A percentile compares a stretch with the other conserved stretches of the same genome.
Evolutionary conservation across 2,113 vertebrate genomes (phyloP).

Genomic region (Anoura caudifer): DNA sequence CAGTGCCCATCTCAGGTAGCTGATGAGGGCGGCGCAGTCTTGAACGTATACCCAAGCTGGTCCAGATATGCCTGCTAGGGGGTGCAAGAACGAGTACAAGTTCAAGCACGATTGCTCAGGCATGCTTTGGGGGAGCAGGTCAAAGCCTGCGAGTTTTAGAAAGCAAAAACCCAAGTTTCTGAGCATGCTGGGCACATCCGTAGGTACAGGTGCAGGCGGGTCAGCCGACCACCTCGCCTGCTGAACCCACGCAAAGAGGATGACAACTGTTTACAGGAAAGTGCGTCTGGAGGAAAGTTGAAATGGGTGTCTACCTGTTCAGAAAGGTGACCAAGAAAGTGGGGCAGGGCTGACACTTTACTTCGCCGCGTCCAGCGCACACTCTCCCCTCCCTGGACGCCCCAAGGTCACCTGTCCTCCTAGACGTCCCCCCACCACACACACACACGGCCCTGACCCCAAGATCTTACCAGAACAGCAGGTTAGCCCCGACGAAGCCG

Average conservation of each 20-base stretch:
- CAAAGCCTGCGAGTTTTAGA: not conserved
- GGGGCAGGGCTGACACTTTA: not conserved
- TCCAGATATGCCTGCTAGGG: not conserved
- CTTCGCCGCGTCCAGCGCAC: not conserved
- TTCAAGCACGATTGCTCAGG: not conserved
- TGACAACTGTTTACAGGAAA: not conserved
- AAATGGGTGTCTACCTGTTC: not conserved
- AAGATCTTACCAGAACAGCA: conserved; percentile 87
- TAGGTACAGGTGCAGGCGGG: not conserved
- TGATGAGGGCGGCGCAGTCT: not conserved
- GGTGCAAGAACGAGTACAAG: not conserved
- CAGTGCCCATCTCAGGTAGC: not conserved
- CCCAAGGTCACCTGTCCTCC: conserved; percentile 50
- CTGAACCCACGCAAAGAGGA: not conserved
- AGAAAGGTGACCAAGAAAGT: not conserved
- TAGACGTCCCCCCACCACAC: not conserved
- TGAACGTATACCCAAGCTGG: rapidly evolving
- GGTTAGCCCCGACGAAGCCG: conserved; percentile 86
- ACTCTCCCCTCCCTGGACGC: not conserved
- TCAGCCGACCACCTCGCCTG: not conserved
- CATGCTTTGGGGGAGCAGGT: not conserved
- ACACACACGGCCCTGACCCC: not conserved
- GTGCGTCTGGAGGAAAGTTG: not conserved
- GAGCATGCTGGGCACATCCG: not conserved
- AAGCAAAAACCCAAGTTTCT: not conserved